Conservation (phyloP, 2,888 invertebrate genomes). For the Acronicta psi region DNA sequence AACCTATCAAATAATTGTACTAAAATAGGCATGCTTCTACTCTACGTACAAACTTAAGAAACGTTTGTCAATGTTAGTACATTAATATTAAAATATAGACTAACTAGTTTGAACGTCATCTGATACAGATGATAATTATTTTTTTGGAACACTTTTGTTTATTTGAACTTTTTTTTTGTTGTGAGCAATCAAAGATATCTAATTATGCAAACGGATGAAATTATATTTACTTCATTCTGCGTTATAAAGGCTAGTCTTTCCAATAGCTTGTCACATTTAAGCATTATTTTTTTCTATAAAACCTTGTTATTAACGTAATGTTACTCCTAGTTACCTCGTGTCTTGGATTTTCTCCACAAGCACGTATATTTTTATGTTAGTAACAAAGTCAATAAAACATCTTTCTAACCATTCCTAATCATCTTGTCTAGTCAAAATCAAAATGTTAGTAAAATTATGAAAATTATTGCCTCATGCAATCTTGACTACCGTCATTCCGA, state of each 20-base stretch:
- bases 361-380: conserved; percentile 63
- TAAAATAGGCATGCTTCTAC: conserved; percentile 87
- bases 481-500: conserved; percentile 42
- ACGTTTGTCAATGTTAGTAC: conserved; percentile 81
- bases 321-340: conserved; percentile 39
- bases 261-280: conserved; percentile 36
- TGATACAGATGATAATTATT: conserved; percentile 84
- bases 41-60: conserved; percentile 76
- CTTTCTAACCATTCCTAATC: conserved; percentile 34
- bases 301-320: conserved; percentile 44
- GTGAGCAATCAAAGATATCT: conserved; percentile 76
- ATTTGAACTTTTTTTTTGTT: conserved; percentile 77
- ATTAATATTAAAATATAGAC: conserved; percentile 74
- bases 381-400: conserved; percentile 62
- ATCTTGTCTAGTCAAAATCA: conserved; percentile 51
- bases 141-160: conserved; percentile 75
- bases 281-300: conserved; percentile 32
- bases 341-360: conserved; percentile 40
- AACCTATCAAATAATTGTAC: conserved; percentile 85
- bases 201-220: conserved; percentile 55
- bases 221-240: conserved; percentile 42
- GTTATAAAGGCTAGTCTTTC: conserved; percentile 38
- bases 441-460: conserved; percentile 67
- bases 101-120: conserved; percentile 86
- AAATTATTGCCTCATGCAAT: conserved; percentile 70